Conservation (phyloP, 2,797 vertebrate genomes). For the Myotis pilosus region DNA sequence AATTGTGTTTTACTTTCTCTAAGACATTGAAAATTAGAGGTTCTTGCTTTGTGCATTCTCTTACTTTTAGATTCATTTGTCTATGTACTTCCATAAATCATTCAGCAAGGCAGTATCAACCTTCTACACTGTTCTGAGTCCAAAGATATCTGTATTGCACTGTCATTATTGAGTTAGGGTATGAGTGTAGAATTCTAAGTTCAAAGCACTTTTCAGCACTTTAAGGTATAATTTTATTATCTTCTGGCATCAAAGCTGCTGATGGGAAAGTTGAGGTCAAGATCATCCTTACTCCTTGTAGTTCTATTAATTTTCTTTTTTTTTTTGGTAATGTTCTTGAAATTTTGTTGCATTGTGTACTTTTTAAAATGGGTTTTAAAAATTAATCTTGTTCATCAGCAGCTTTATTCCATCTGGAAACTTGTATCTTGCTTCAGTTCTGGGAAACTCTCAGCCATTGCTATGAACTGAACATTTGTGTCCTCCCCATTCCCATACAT, state of each 20-base stretch:
- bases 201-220: neutral
- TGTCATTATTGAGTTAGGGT: neutral
- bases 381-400: neutral
- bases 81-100: neutral
- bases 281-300: neutral
- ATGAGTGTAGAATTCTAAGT: neutral
- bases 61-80: neutral
- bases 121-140: neutral
- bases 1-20: neutral
- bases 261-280: neutral
- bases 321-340: neutral
- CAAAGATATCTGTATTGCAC: neutral
- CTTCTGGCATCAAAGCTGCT: neutral
- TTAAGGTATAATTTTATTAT: neutral
- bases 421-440: neutral
- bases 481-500: rapidly evolving
- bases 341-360: neutral
- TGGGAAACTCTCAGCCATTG: neutral
- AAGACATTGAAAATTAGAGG: neutral
- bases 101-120: neutral
- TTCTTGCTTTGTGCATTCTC: neutral
- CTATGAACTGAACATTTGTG: neutral
- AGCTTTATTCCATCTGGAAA: neutral
- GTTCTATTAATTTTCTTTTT: neutral
- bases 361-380: neutral